Base-by-base conservation (phyloP, 2,888 invertebrate species). In the Sycophila texana region DNA sequence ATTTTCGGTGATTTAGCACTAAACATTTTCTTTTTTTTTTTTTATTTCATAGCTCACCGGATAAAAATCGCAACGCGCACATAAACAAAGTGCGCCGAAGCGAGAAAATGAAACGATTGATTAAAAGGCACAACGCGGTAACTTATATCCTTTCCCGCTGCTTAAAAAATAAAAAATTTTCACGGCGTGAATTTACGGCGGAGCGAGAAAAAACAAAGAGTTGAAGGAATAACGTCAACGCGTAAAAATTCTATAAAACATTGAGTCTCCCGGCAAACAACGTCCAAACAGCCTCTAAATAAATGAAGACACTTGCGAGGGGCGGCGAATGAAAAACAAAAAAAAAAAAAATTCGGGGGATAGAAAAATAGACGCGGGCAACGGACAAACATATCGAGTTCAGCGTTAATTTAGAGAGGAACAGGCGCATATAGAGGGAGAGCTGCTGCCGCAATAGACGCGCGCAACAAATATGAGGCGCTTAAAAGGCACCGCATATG, bases 401-500 rank as follows among this genome's bases (percentile, higher is more conserved):
- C 55, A 55, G 3, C 66, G 71, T 76, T 66, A 72, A 72, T 76
- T 72, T 60, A 70, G 74, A 71, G 73, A 80, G 76, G 39, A 57
- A 58, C 68, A 51, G 51, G 26, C 20, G 26, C 51, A 39, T 26
- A 55, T 2, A 47, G 57, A 61, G 67, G 72, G 72, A 65, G 60
- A 51, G 53, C 51, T 51, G 5, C 61, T 51, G 57, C 51, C 22
- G 74, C 18, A 72, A 30, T 58, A 49, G 49, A 30, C 39, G 68
- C 26, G 47, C 49, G 55, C 49, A 79, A 79, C 74, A 68, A 78
- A 78, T 78, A 73, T 30, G 39, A 58, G 60, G 39, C 63, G 63
- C 73, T 77, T 70, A 73, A 80, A 80, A 77, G 80, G 76, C 66
- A 66, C 66, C 70, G 70, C 77, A 80, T 68, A 77, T 80, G 73